phyloP scores from a whole-genome alignment of 2,797 vertebrate genomes.

The Sylvilagus floridanus region DNA sequence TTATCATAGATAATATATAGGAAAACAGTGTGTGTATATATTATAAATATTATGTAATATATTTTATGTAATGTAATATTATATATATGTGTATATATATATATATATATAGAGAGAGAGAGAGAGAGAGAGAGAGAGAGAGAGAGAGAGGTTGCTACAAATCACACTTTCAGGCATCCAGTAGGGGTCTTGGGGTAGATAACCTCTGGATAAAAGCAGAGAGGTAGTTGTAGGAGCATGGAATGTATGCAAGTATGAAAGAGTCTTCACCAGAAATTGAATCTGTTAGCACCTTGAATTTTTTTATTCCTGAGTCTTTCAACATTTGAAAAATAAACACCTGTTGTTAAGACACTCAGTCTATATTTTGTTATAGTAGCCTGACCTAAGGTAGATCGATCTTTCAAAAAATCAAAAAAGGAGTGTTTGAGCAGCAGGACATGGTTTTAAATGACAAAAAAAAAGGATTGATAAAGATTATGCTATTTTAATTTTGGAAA shows the following conservation, averaged over 20 bases:
- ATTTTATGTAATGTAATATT: too few species aligned
- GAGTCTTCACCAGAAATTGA: not conserved
- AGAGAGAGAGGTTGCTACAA: not conserved
- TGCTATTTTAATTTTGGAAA: conserved; percentile 13
- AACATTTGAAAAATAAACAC: not conserved
- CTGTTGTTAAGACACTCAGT: not conserved
- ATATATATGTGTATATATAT: not conserved
- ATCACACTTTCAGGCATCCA: not conserved
- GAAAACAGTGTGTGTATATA: not conserved
- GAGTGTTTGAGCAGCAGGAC: not conserved
- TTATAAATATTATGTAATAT: not conserved
- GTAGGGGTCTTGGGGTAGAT: not conserved
- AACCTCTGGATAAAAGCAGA: too few species aligned
- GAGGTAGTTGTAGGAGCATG: too few species aligned
- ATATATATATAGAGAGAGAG: not conserved
- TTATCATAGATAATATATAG: not conserved
- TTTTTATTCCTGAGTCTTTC: not conserved
- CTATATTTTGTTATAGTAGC: not conserved
- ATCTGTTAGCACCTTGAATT: not conserved
- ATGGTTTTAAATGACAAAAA: not conserved
- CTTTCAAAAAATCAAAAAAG: not conserved
- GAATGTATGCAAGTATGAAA: not conserved
- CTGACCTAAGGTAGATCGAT: not conserved
- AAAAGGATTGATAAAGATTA: not conserved
- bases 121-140: not conserved